Percentiles rank a stretch among this genome's conserved stretches.
Evolutionary conservation across 2,888 invertebrate genomes (phyloP).

Genomic region (Pilophorus perplexus): DNA sequence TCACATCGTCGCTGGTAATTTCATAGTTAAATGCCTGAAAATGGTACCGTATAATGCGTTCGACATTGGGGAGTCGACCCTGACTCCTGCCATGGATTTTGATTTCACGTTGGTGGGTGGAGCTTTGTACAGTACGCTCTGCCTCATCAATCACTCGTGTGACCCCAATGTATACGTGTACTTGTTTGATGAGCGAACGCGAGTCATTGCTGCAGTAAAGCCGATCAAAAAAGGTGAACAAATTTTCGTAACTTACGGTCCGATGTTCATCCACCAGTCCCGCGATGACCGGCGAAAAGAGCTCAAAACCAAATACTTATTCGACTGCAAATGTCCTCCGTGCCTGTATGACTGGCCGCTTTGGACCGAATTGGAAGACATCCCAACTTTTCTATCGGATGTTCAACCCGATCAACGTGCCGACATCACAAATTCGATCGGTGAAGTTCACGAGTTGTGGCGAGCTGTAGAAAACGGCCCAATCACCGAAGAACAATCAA

Average conservation of each 20-base stretch:
- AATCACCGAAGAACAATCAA: too few species aligned
- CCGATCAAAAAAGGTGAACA: conserved; percentile 68
- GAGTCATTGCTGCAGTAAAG: conserved; percentile 61
- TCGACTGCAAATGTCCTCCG: conserved; percentile 72
- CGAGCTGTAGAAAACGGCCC: too few species aligned
- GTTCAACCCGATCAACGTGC: too few species aligned
- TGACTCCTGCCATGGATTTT: conserved; percentile 34
- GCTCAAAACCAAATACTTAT: conserved; percentile 73
- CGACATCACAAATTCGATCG: too few species aligned
- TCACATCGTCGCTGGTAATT: too few species aligned
- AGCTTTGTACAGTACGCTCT: conserved; percentile 71
- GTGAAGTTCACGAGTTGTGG: too few species aligned
- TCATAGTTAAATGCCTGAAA: conserved; percentile 72
- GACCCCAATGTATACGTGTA: conserved; percentile 73
- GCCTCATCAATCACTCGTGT: conserved; percentile 82
- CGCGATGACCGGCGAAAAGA: conserved; percentile 62
- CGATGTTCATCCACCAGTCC: too few species aligned
- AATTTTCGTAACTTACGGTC: conserved; percentile 78
- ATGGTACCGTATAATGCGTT: conserved; percentile 84
- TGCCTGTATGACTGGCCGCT: conserved; percentile 70
- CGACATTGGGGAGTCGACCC: conserved; percentile 61
- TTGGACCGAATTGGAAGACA: conserved; percentile 55
- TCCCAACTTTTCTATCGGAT: too few species aligned
- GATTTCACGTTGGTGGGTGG: conserved; percentile 58
- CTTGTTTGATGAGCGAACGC: conserved; percentile 55